These are phyloP conservation scores for Mythimna albipuncta DNA, from an alignment of 2,888 invertebrate species.

Conservation along the genomic window DNA sequence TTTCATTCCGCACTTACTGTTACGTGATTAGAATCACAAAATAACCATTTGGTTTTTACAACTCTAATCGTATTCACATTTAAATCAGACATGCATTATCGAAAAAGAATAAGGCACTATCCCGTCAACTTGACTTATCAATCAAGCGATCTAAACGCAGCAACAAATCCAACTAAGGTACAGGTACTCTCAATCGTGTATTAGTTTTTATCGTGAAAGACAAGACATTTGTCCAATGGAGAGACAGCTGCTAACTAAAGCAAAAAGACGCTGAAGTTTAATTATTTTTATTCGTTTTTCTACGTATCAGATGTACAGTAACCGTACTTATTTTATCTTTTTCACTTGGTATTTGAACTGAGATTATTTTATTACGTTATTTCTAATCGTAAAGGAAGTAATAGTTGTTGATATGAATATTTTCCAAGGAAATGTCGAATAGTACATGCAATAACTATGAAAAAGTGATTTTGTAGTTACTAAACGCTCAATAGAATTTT, in stretches of 20 bases:
- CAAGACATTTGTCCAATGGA: constrained; percentile 48
- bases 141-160: constrained; percentile 38
- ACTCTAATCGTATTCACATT: neutral
- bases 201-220: constrained; percentile 48
- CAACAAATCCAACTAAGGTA: constrained; percentile 39
- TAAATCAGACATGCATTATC: constrained; percentile 2
- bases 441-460: neutral
- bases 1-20: constrained; percentile 10
- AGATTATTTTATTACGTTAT: neutral
- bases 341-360: constrained; percentile 12
- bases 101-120: constrained; percentile 11
- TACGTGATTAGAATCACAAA: constrained; percentile 25
- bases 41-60: neutral
- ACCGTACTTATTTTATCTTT: neutral
- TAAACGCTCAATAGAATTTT: neutral
- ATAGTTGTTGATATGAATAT: neutral
- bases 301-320: constrained; percentile 19
- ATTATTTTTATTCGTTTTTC: constrained; percentile 33
- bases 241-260: constrained; percentile 43
- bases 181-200: constrained; percentile 28
- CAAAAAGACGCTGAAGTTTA: constrained; percentile 36
- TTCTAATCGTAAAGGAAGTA: neutral
- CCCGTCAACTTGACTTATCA: constrained; percentile 34
- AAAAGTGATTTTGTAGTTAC: neutral
- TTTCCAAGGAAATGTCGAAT: neutral